A percentile compares a stretch with the other conserved stretches of the same genome.
Conservation (phyloP, 2,113 vertebrate genomes). For the Daubentonia madagascariensis region DNA sequence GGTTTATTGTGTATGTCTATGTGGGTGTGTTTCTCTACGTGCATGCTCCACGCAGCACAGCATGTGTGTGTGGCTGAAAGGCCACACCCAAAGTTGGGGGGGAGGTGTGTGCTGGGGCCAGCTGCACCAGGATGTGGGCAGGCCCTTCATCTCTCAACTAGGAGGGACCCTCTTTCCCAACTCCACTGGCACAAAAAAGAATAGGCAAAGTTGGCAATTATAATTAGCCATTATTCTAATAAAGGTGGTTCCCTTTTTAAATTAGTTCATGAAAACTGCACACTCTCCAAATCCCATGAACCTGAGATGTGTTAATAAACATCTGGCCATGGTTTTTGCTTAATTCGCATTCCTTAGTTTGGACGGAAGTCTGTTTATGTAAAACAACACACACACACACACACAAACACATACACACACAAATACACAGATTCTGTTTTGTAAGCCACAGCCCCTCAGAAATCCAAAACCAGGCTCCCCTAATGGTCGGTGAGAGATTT, state of each 20-base stretch:
- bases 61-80: constrained; percentile 64
- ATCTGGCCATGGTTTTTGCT: constrained; percentile 87
- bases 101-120: constrained; percentile 51
- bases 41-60: neutral
- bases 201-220: constrained; percentile 81
- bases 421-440: constrained; percentile 22
- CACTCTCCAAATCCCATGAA: constrained; percentile 85
- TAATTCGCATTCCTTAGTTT: constrained; percentile 85
- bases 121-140: neutral
- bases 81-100: neutral
- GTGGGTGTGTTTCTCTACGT: neutral
- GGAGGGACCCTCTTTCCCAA: neutral
- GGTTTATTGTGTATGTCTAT: neutral
- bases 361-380: constrained; percentile 83
- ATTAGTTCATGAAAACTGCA: constrained; percentile 85
- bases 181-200: constrained; percentile 73
- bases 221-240: constrained; percentile 86
- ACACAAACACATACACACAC: accelerated
- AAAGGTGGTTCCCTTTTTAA: constrained; percentile 86
- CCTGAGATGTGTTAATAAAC: constrained; percentile 88
- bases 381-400: constrained; percentile 74
- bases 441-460: constrained; percentile 56
- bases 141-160: neutral
- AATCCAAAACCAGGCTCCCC: constrained; percentile 62
- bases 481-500: constrained; percentile 61